Base-by-base conservation (phyloP, 2,113 vertebrate species). In the Lanius collurio region DNA sequence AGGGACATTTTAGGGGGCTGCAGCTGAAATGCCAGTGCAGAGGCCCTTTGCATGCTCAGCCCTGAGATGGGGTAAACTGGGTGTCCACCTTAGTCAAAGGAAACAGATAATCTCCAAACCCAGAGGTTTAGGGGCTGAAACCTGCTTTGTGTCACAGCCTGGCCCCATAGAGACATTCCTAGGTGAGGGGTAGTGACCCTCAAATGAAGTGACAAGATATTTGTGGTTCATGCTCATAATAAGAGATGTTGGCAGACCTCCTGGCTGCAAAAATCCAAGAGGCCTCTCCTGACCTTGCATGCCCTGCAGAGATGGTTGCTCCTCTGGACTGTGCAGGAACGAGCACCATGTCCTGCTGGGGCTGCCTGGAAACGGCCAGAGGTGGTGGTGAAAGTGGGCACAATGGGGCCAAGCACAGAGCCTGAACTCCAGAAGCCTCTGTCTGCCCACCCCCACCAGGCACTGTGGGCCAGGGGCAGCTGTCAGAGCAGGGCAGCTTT, bases 311-410 rank as follows among this genome's bases (percentile, higher is more conserved):
- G 11, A 22, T 1, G 2, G 9, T 73, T 11, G 0, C 31, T 52
- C 5, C 35, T n/a, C 22, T 28, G 57, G 44, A 22, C n/a, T 1
- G 6, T 39, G 19, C 1, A 27, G 73, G 31, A 64, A n/a, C 4
- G 9, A 57, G 26, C 42, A 57, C 10, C 1, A 1, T 11, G 39
- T 87, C 35, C 65, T 2, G 1, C 31, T 4, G 7, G 18, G 17
- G 23, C n/a, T 89, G 47, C 13, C 39, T 31, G 39, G 39, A 23
- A 65, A 19, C 21, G 31, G 46, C 27, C 4, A 23, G 57, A 64
- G 49, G 31, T 62, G n/a, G 47, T 0, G 2, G 35, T 68, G 63
- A 24, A 46, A 37, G 21, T 23, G 27, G 23, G 15, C 9, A 59
- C 39, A 75, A 17, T 0, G 6, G 62, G 49, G 44, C 53, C 57